Conservation (phyloP, 2,797 vertebrate genomes). For the Adrianichthys oophorus region DNA sequence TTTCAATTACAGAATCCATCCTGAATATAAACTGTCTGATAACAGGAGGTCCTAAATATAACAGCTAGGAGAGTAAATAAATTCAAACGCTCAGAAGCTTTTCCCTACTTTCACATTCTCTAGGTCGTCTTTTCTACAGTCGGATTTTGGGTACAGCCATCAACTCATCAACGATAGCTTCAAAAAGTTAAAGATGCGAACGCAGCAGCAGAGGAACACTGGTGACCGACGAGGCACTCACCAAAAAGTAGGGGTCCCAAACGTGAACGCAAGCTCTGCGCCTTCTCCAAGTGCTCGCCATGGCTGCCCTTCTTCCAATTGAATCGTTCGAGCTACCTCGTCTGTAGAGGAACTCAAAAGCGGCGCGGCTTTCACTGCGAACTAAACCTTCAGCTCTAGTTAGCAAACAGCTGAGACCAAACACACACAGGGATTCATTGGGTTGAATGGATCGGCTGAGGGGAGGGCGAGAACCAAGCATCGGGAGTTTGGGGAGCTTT, state of each 20-base stretch:
- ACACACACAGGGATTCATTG: slow-evolving; percentile 34
- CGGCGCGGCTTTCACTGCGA: neutral
- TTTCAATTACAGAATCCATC: too few species aligned
- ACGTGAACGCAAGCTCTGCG: slow-evolving; percentile 28
- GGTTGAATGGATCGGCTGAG: slow-evolving; percentile 22
- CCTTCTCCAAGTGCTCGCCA: slow-evolving; percentile 20
- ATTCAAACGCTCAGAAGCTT: too few species aligned
- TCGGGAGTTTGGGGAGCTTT: neutral
- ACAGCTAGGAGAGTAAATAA: too few species aligned
- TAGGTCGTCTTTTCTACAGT: too few species aligned
- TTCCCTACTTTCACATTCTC: too few species aligned
- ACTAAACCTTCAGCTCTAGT: neutral
- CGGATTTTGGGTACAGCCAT: too few species aligned
- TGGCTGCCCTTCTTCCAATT: neutral
- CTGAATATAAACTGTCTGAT: too few species aligned
- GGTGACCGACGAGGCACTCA: slow-evolving; percentile 14
- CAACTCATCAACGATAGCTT: neutral
- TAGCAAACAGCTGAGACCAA: slow-evolving; percentile 27
- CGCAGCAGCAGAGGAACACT: slow-evolving; percentile 1
- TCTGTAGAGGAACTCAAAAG: slow-evolving; percentile 1
- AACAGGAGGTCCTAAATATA: too few species aligned
- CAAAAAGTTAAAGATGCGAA: slow-evolving; percentile 9
- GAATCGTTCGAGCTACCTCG: slow-evolving; percentile 20
- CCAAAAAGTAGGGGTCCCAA: slow-evolving; percentile 31
- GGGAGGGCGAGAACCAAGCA: slow-evolving; percentile 4